Evolutionary conservation across 2,797 vertebrate genomes (phyloP).

Genomic region (Uromys caudimaculatus): DNA sequence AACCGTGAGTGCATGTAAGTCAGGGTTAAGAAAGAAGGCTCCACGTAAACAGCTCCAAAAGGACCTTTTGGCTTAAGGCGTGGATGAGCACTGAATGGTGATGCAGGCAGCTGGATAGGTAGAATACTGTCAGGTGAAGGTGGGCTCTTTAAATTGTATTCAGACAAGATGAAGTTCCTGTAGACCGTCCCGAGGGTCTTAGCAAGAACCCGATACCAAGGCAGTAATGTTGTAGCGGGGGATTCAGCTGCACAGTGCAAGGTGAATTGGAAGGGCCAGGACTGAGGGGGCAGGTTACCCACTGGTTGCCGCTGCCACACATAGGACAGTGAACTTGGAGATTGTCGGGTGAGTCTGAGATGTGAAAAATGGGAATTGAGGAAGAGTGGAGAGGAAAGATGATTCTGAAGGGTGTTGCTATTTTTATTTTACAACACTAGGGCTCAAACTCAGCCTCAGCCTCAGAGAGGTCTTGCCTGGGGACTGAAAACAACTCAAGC

Average conservation of each 20-base stretch:
- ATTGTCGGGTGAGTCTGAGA: neutral
- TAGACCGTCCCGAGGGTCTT: neutral
- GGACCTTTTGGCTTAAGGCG: neutral
- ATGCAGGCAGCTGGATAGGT: neutral
- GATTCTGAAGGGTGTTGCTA: neutral
- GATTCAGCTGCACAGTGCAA: neutral
- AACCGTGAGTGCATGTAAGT: neutral
- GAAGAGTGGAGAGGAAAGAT: neutral
- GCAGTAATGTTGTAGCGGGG: neutral
- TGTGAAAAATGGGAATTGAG: neutral
- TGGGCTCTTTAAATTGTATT: constrained; percentile 29
- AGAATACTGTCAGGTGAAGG: constrained; percentile 1
- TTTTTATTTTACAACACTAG: neutral
- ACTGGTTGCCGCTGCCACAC: neutral
- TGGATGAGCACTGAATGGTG: neutral
- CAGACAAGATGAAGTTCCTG: constrained; percentile 3
- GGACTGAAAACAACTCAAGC: neutral
- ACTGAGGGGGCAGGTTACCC: neutral
- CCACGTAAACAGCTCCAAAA: constrained; percentile 11
- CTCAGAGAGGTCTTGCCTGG: constrained; percentile 2
- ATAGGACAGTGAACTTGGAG: constrained; percentile 13
- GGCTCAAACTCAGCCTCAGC: neutral
- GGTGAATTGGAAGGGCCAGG: neutral
- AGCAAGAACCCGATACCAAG: neutral
- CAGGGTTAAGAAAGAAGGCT: constrained; percentile 5